These are phyloP conservation scores for Ctenopoma kingsleyae DNA, from an alignment of 2,797 vertebrate species.

Conservation along the genomic window DNA sequence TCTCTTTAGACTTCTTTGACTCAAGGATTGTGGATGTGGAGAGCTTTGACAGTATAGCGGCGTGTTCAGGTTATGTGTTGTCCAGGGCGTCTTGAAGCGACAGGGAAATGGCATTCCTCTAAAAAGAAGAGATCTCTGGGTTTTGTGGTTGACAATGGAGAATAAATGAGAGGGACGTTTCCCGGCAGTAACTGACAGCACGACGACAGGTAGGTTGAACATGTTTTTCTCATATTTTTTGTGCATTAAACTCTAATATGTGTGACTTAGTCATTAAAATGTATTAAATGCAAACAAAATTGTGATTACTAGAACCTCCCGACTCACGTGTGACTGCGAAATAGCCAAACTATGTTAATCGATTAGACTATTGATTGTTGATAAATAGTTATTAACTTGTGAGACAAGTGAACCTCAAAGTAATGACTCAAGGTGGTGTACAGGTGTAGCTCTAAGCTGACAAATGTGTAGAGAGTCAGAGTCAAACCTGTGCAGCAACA, in stretches of 20 bases:
- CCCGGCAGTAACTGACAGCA: conserved; percentile 81
- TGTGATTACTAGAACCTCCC: neutral
- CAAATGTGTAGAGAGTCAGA: conserved; percentile 1
- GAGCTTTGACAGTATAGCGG: conserved; percentile 37
- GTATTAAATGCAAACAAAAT: neutral
- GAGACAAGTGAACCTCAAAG: conserved; percentile 19
- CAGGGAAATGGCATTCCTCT: conserved; percentile 78
- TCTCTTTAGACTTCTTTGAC: conserved; percentile 37
- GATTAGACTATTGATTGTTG: conserved; percentile 36
- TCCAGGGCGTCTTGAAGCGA: conserved; percentile 60
- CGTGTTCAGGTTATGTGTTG: conserved; percentile 55
- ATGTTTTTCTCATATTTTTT: neutral
- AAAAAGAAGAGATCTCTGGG: conserved; percentile 66
- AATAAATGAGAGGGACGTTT: conserved; percentile 83
- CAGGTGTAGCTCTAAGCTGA: conserved; percentile 44
- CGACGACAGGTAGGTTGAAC: conserved; percentile 81
- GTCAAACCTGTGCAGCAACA: conserved; percentile 9
- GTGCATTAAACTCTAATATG: neutral
- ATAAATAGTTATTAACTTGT: conserved; percentile 50
- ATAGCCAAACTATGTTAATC: conserved; percentile 1
- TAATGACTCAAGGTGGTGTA: conserved; percentile 19
- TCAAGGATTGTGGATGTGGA: conserved; percentile 58
- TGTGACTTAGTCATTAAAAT: neutral
- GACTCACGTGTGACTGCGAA: conserved; percentile 4
- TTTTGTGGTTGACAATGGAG: conserved; percentile 81